A percentile compares a stretch with the other conserved stretches of the same genome.
phyloP scores from a whole-genome alignment of 1,140 invertebrate species.

The Diorhabda sublineata region DNA sequence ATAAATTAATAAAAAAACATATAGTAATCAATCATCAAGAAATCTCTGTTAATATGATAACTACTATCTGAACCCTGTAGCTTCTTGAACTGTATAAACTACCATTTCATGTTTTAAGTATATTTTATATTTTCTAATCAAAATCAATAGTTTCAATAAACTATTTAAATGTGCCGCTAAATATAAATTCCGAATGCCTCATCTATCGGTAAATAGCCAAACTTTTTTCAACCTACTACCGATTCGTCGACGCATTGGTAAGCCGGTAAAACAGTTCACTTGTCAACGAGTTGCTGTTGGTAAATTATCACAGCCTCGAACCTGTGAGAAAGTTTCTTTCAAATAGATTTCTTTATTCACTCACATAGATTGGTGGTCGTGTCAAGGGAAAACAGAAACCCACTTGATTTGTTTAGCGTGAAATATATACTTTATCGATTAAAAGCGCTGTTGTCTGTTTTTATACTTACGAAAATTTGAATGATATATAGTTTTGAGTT shows the following conservation, averaged over 20 bases:
- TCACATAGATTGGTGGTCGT: not conserved
- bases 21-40: no score
- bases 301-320: conserved; percentile 12
- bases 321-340: conserved; percentile 9
- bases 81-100: no score
- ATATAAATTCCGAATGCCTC: conserved; percentile 14
- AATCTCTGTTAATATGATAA: no score
- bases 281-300: conserved; percentile 12
- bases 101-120: no score
- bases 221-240: conserved; percentile 29
- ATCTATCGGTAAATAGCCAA: conserved; percentile 37
- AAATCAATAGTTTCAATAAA: not conserved
- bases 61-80: no score
- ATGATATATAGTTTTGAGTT: no score
- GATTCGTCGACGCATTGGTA: conserved; percentile 16
- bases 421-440: not conserved
- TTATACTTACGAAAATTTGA: no score
- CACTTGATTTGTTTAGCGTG: not conserved
- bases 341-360: conserved; percentile 11
- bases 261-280: conserved; percentile 40
- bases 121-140: not conserved
- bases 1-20: no score
- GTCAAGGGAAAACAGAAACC: not conserved
- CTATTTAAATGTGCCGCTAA: not conserved
- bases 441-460: not conserved